A percentile compares a stretch with the other conserved stretches of the same genome.
Conservation (phyloP, 2,797 vertebrate genomes). For the Enteromius argenteus region DNA sequence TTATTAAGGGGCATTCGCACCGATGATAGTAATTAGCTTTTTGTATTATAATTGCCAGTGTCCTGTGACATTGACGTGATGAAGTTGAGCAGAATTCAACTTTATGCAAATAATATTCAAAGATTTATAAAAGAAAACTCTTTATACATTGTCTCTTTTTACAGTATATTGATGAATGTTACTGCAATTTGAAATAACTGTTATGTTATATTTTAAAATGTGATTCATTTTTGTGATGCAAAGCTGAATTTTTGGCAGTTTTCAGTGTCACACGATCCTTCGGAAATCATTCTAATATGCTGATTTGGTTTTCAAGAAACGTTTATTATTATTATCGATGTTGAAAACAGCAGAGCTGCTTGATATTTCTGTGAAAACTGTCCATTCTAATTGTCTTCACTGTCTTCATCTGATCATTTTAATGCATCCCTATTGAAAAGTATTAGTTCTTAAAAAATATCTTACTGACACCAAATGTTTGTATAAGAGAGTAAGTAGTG, state of each 20-base stretch:
- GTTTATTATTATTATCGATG: not conserved
- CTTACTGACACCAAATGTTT: not conserved
- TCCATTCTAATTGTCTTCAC: not conserved
- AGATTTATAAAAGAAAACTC: not conserved
- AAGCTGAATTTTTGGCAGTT: not conserved
- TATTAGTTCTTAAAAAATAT: not conserved
- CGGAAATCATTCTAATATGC: not conserved
- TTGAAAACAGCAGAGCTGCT: not conserved
- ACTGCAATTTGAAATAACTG: not conserved
- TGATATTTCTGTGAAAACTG: not conserved
- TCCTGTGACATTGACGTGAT: not conserved
- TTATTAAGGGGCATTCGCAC: constrained; percentile 5
- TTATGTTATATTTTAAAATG: not conserved
- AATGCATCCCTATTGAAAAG: not conserved
- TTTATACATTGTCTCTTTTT: not conserved
- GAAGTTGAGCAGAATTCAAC: not conserved
- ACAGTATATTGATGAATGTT: not conserved
- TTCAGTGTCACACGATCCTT: not conserved
- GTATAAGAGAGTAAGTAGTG: not conserved
- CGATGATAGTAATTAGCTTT: not conserved
- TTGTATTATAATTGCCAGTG: not conserved
- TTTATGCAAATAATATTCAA: not conserved
- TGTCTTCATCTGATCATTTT: not conserved
- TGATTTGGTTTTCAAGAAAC: not conserved
- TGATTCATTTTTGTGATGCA: not conserved